Evolutionary conservation across 1,140 invertebrate genomes (phyloP).

Genomic region (Pseudomyrmex cubaensis): DNA sequence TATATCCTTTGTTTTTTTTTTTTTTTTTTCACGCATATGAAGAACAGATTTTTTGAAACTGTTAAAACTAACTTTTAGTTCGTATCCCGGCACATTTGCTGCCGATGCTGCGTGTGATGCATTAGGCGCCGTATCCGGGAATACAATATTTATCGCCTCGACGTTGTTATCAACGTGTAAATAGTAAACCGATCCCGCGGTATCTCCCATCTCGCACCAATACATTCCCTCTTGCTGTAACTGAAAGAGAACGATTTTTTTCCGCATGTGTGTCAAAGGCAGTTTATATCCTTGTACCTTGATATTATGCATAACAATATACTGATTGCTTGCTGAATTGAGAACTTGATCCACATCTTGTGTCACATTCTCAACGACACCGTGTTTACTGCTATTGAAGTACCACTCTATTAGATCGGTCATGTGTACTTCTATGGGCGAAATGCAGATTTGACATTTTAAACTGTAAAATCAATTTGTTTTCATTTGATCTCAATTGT

Average conservation of each 20-base stretch:
- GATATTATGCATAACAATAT: slow-evolving; percentile 84
- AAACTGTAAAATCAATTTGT: slow-evolving; percentile 77
- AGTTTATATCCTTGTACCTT: slow-evolving; percentile 61
- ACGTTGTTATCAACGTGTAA: slow-evolving; percentile 82
- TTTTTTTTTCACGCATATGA: no score
- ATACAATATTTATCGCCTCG: slow-evolving; percentile 74
- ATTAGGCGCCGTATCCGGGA: slow-evolving; percentile 72
- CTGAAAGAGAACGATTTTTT: slow-evolving; percentile 47
- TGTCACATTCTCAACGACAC: slow-evolving; percentile 68
- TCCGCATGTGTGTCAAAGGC: neutral
- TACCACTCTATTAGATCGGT: slow-evolving; percentile 83
- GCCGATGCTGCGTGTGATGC: slow-evolving; percentile 72
- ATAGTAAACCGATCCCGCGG: slow-evolving; percentile 81
- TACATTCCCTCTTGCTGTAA: slow-evolving; percentile 84
- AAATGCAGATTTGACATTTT: slow-evolving; percentile 85
- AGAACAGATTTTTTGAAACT: no score
- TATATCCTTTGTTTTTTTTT: no score
- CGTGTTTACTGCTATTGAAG: slow-evolving; percentile 76
- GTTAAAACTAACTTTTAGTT: slow-evolving; percentile 70
- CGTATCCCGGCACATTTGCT: slow-evolving; percentile 74
- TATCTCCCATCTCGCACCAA: slow-evolving; percentile 83
- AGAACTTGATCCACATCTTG: slow-evolving; percentile 81
- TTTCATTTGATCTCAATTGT: slow-evolving; percentile 44
- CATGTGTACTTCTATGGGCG: slow-evolving; percentile 78
- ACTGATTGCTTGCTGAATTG: slow-evolving; percentile 81